Evolutionary conservation across 2,888 invertebrate species (phyloP), one percentile per base, ranked within the genome.

Genomic region (Melieria crassipennis): DNA sequence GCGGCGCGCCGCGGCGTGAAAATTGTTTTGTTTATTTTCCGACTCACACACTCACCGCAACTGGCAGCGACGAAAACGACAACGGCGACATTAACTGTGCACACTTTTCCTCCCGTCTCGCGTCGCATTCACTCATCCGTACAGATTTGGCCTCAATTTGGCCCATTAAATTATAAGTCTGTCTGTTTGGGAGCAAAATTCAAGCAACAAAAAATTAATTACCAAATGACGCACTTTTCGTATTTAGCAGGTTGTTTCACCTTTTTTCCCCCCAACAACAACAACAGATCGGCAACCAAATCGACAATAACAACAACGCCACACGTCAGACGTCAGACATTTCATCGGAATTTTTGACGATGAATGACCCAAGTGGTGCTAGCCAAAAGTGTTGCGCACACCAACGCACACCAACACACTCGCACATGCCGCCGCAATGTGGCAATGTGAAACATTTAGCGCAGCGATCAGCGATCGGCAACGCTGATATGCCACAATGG

Each of bases 181-280:
- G 77, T 77, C 77, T 76, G 75, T 48, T 30, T 30, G 30, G 30
- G 30, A 2, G 30, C 2, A 30, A 30, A 30, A 30, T 30, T 30
- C 30, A 30, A 30, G 2, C 30, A 30, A 30, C 30, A 30, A 30
- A 30, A 30, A 30, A 30, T 30, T 30, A 30, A 30, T 30, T 30
- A 30, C 30, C 71, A 75, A 75, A 74, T 82, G 81, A 83, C 83
- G 83, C 83, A 83, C 74, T 72, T 76, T 73, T 71, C 75, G 72
- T 75, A 78, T 79, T 79, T 79, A 80, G 81, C 83, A 78, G 79
- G 77, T 82, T 80, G 81, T 77, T 75, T 80, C 76, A 76, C 70
- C 75, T 75, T 61, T 69, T 67, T 47, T 42, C 30, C 13, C 60
- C 13, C 47, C 11, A 10, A 52, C 43, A 50, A 4, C 30, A 42